These are phyloP conservation scores for Vanessa cardui DNA, from an alignment of 2,888 invertebrate genomes.

Conservation along the genomic window DNA sequence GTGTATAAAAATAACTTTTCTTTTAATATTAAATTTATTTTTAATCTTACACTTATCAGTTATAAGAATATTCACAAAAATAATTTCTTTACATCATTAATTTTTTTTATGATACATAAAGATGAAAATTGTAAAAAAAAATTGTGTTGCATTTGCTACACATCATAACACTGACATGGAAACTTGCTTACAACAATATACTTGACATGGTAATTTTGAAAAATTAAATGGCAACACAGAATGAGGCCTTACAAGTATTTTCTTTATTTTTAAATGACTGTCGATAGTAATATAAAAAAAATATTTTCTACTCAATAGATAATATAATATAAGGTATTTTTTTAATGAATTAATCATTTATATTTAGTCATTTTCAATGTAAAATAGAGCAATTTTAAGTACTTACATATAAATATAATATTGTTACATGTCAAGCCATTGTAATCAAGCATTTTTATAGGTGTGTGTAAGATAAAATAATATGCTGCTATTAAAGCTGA, in stretches of 20 bases:
- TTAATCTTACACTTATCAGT: conserved; percentile 8
- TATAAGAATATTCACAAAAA: conserved; percentile 5
- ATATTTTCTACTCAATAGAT: too few species aligned
- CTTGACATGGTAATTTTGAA: too few species aligned
- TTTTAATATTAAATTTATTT: conserved; percentile 14
- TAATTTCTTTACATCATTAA: not conserved
- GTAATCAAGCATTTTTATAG: conserved; percentile 10
- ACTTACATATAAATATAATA: not conserved
- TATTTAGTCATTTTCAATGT: too few species aligned
- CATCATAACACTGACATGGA: not conserved
- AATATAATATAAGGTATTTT: too few species aligned
- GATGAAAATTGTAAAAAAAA: not conserved
- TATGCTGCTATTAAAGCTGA: conserved; percentile 24
- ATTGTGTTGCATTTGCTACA: not conserved
- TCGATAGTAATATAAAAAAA: too few species aligned
- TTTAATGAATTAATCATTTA: too few species aligned
- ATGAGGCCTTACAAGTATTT: too few species aligned
- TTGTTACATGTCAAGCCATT: not conserved
- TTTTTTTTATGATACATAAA: not conserved
- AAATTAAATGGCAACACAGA: too few species aligned
- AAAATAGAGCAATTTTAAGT: not conserved
- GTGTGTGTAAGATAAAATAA: conserved; percentile 9
- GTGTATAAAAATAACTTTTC: conserved; percentile 26
- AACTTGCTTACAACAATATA: too few species aligned
- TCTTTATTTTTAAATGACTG: too few species aligned